phyloP scores from a whole-genome alignment of 1,140 invertebrate genomes.

The Drosophila kanapiae region DNA sequence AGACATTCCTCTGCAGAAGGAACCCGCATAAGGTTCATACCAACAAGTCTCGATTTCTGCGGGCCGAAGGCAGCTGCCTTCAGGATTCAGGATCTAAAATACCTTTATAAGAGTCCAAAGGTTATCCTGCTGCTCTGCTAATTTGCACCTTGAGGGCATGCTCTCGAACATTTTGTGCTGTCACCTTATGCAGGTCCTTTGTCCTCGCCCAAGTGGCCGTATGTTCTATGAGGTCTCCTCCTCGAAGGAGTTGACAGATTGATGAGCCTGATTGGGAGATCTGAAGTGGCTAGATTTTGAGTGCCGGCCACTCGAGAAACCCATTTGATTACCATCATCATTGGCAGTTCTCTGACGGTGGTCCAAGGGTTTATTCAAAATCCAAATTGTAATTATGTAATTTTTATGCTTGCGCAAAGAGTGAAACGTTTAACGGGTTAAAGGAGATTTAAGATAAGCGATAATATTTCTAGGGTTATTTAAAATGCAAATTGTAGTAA shows the following conservation, averaged over 20 bases:
- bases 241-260: slow-evolving; percentile 68
- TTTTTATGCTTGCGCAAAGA: neutral
- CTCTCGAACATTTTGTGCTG: slow-evolving; percentile 11
- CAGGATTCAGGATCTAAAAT: slow-evolving; percentile 5
- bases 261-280: slow-evolving; percentile 64
- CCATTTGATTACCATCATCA: slow-evolving; percentile 59
- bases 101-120: slow-evolving; percentile 6
- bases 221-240: slow-evolving; percentile 28
- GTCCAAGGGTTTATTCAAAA: slow-evolving; percentile 11
- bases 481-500: too few species aligned
- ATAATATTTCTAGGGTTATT: neutral
- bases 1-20: slow-evolving; percentile 56
- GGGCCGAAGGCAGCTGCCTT: slow-evolving; percentile 28
- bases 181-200: slow-evolving; percentile 68
- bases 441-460: neutral
- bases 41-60: slow-evolving; percentile 48
- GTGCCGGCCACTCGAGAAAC: slow-evolving; percentile 48
- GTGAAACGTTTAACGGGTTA: slow-evolving; percentile 4
- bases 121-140: slow-evolving; percentile 53
- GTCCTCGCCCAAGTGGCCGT: slow-evolving; percentile 59
- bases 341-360: neutral
- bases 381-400: slow-evolving; percentile 24
- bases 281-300: slow-evolving; percentile 10
- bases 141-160: slow-evolving; percentile 73
- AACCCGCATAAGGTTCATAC: slow-evolving; percentile 38